phyloP scores from a whole-genome alignment of 2,113 vertebrate genomes.

The Sander lucioperca region DNA sequence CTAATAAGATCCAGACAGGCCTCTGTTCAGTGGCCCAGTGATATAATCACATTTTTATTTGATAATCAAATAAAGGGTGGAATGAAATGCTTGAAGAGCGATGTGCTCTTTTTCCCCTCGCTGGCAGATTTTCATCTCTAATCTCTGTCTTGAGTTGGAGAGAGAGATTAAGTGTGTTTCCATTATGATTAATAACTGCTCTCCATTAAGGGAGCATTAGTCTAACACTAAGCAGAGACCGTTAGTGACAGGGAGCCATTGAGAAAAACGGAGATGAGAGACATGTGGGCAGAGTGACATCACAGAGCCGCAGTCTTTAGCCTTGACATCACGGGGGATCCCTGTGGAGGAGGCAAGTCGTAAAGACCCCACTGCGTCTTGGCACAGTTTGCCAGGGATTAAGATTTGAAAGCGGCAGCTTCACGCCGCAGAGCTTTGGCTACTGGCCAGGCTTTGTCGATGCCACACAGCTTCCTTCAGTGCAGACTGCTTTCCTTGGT shows the following conservation, averaged over 20 bases:
- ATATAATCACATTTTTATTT: conserved; percentile 83
- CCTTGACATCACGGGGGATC: conserved; percentile 45
- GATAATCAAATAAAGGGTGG: conserved; percentile 82
- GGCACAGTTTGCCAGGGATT: conserved; percentile 55
- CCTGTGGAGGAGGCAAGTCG: conserved; percentile 25
- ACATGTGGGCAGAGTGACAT: conserved; percentile 61
- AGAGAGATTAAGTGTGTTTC: conserved; percentile 61
- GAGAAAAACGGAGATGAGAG: conserved; percentile 54
- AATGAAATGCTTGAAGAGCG: conserved; percentile 76
- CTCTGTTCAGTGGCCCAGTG: conserved; percentile 77
- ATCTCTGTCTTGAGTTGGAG: conserved; percentile 59
- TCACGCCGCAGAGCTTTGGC: conserved; percentile 56
- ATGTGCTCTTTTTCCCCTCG: conserved; percentile 47
- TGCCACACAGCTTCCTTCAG: conserved; percentile 21
- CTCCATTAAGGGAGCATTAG: conserved; percentile 73
- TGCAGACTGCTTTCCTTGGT: not conserved
- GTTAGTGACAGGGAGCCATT: conserved; percentile 60
- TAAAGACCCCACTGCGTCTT: conserved; percentile 67
- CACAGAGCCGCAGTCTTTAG: conserved; percentile 54
- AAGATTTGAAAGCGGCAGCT: conserved; percentile 43
- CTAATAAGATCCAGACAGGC: conserved; percentile 79
- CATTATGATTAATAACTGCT: conserved; percentile 77
- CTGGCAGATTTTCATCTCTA: conserved; percentile 74
- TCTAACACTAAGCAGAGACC: conserved; percentile 58
- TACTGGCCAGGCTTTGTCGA: conserved; percentile 47